phyloP scores from a whole-genome alignment of 1,140 invertebrate species.

The Yoshiicerus persimilis region DNA sequence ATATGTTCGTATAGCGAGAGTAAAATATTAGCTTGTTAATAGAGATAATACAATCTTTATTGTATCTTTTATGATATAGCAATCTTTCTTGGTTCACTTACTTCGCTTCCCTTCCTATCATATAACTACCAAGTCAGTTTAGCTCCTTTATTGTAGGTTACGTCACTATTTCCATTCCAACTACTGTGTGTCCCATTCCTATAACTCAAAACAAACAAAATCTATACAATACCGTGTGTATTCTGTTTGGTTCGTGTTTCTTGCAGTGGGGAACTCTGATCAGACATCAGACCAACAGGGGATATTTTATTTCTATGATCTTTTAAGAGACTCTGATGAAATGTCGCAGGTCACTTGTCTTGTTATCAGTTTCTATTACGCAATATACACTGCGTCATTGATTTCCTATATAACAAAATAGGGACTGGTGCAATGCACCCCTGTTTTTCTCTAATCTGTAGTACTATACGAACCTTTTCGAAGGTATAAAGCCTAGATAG shows the following conservation, averaged over 20 bases:
- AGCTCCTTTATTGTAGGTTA: background rate
- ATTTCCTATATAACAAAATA: background rate
- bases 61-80: background rate
- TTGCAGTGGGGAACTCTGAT: background rate
- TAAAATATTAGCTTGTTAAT: background rate
- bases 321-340: background rate
- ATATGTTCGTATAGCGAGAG: background rate
- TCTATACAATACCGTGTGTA: too few species aligned
- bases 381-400: background rate
- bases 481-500: too few species aligned
- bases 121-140: background rate
- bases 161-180: background rate
- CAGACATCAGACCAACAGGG: background rate
- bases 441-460: background rate
- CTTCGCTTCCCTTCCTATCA: background rate
- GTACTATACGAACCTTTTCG: background rate
- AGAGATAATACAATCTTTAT: slow-evolving; percentile 12
- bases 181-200: background rate
- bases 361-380: background rate
- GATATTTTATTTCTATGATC: background rate
- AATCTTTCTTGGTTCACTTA: background rate
- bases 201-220: background rate
- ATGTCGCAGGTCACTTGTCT: slow-evolving; percentile 15
- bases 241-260: too few species aligned
- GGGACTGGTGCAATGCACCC: background rate